A percentile compares a stretch with the other conserved stretches of the same genome.
These are phyloP conservation scores for Eptatretus burgeri DNA, from an alignment of 2,113 vertebrate genomes.

Conservation along the genomic window DNA sequence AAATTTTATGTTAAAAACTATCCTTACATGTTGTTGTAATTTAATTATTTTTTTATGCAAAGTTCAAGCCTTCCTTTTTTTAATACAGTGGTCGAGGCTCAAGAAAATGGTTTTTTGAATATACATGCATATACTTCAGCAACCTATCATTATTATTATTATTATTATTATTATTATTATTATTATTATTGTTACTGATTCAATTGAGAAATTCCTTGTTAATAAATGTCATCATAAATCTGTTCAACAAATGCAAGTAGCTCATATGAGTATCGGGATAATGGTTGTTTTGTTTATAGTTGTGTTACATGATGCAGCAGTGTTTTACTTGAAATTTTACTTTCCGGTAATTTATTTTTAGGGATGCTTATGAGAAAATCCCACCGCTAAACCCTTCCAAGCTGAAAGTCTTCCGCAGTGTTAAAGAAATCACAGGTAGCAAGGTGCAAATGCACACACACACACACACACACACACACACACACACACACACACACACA, in stretches of 20 bases:
- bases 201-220: background rate
- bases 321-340: background rate
- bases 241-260: too few species aligned
- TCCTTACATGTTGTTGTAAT: background rate
- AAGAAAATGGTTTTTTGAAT: background rate
- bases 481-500: background rate
- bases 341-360: constrained; percentile 15
- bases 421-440: constrained; percentile 85
- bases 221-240: background rate
- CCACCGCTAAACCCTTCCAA: constrained; percentile 66
- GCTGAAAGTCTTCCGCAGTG: constrained; percentile 61
- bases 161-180: background rate
- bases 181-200: background rate
- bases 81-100: background rate
- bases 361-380: constrained; percentile 71
- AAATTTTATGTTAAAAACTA: background rate
- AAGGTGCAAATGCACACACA: background rate
- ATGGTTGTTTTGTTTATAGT: background rate
- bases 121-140: background rate
- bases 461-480: background rate
- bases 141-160: background rate
- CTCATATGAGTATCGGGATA: background rate
- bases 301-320: background rate
- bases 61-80: background rate
- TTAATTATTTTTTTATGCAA: background rate